Percentiles rank a stretch among this genome's conserved stretches.
phyloP scores from a whole-genome alignment of 2,888 invertebrate genomes.

The Cantharis rufa region DNA sequence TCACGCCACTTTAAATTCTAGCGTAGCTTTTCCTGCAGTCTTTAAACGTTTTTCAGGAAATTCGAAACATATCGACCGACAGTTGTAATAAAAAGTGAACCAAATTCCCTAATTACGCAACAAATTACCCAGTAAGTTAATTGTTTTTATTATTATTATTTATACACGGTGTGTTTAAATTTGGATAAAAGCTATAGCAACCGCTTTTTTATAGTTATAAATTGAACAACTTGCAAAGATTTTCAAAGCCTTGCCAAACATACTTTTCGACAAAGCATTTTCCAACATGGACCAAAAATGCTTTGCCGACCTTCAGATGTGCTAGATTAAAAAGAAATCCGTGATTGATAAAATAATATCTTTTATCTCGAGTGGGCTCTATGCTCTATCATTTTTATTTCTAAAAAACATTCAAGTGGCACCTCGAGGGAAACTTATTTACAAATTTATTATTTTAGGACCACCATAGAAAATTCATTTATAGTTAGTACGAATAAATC shows the following conservation, averaged over 20 bases:
- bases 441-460: background rate
- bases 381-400: background rate
- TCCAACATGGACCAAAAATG: background rate
- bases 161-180: background rate
- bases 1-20: background rate
- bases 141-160: background rate
- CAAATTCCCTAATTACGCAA: background rate
- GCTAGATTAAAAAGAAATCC: background rate
- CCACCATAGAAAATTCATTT: background rate
- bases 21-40: too few relatives aligned
- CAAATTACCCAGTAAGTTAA: background rate
- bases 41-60: background rate
- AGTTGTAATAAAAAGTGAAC: background rate
- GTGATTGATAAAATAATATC: background rate
- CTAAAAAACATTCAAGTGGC: background rate
- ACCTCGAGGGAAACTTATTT: background rate
- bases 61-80: background rate
- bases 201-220: background rate
- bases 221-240: background rate
- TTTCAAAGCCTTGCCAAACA: background rate
- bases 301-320: background rate
- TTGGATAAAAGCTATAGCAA: background rate
- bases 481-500: background rate
- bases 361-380: background rate
- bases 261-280: background rate